phyloP scores from a whole-genome alignment of 2,888 invertebrate genomes.

The Branchellion lobata region DNA sequence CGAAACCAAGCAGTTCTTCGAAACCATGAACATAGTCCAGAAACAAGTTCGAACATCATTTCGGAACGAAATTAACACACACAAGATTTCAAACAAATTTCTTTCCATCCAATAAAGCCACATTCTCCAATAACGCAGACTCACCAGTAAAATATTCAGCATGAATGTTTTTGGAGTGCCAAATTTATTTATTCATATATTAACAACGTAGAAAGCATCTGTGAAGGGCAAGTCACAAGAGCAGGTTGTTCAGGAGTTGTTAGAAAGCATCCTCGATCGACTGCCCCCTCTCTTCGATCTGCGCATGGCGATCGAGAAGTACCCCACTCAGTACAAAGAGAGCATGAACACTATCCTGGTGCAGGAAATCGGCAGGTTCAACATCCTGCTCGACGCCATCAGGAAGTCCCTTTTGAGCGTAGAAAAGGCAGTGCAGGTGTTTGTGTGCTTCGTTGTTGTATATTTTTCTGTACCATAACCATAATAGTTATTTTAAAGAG shows the following conservation, averaged over 20 bases:
- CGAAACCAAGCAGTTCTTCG: constrained; percentile 63
- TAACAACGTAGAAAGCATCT: constrained; percentile 55
- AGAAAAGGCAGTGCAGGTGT: constrained; percentile 63
- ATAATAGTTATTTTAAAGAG: neutral
- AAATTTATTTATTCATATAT: too few species aligned
- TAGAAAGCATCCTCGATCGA: constrained; percentile 74
- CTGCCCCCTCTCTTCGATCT: constrained; percentile 61
- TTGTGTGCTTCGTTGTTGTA: neutral
- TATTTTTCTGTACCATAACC: neutral
- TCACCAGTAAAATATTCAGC: too few species aligned
- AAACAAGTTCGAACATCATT: neutral
- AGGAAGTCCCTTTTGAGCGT: constrained; percentile 60
- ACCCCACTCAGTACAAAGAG: constrained; percentile 62
- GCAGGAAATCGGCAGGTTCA: constrained; percentile 64
- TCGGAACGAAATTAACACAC: too few species aligned
- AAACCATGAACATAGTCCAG: constrained; percentile 57
- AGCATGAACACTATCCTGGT: constrained; percentile 64
- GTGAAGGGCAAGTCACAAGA: constrained; percentile 72
- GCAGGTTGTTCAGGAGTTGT: constrained; percentile 76
- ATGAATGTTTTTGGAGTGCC: too few species aligned
- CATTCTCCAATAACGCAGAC: too few species aligned
- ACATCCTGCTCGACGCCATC: constrained; percentile 60
- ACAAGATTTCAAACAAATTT: too few species aligned
- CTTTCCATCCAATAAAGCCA: too few species aligned
- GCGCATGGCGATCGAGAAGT: constrained; percentile 60